Conservation (phyloP, 1,140 invertebrate genomes). For the Drosophila rufa region DNA sequence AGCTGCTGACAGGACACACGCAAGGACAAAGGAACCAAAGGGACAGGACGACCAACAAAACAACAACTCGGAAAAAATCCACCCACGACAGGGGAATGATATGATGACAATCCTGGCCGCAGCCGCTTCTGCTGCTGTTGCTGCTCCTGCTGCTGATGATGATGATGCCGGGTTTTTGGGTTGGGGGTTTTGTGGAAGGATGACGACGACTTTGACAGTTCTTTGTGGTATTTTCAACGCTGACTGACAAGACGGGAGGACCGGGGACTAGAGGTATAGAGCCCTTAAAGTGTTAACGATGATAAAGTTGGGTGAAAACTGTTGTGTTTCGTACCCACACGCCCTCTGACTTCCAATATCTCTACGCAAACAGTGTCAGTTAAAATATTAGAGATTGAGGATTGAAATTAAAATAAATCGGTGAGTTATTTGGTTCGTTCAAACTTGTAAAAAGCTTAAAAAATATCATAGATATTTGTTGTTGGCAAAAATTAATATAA, state of each 20-base stretch:
- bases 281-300: conserved; percentile 72
- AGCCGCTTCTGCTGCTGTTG: conserved; percentile 31
- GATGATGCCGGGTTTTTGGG: conserved; percentile 31
- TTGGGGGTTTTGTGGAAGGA: conserved; percentile 28
- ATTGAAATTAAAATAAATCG: background rate
- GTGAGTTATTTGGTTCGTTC: no score
- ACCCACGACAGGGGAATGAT: conserved; percentile 52
- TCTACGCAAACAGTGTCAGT: background rate
- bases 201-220: conserved; percentile 77
- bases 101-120: conserved; percentile 50
- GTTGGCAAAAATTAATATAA: background rate
- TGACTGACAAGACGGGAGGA: conserved; percentile 24
- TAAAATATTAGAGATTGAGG: conserved; percentile 1
- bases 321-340: conserved; percentile 13
- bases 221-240: conserved; percentile 71
- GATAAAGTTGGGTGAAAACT: conserved; percentile 50
- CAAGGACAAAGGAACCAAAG: conserved; percentile 54
- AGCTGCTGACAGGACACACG: conserved; percentile 56
- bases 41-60: conserved; percentile 52
- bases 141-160: conserved; percentile 31
- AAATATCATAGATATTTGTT: no score
- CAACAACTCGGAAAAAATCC: conserved; percentile 43
- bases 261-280: conserved; percentile 10
- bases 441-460: no score
- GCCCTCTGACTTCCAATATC: background rate